These are phyloP conservation scores for Lepidocyrtoides sp. DNA, from an alignment of 2,888 invertebrate genomes.

Conservation along the genomic window DNA sequence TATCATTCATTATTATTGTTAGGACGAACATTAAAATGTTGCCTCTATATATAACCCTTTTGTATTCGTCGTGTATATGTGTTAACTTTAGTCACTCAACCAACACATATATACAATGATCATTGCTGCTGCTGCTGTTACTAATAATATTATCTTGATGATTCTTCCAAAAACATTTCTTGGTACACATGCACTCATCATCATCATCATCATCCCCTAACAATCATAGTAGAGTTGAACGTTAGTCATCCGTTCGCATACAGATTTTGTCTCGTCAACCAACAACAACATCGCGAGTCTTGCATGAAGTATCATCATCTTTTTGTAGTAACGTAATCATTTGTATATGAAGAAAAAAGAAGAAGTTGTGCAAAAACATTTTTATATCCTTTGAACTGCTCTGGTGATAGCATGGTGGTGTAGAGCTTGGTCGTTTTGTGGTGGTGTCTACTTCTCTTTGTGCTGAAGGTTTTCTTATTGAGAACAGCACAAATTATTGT, in stretches of 20 bases:
- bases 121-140: too few species aligned
- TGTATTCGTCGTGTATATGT: background rate
- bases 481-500: background rate
- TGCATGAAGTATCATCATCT: background rate
- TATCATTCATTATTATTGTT: too few species aligned
- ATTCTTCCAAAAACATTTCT: conserved; percentile 27
- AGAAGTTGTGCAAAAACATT: conserved; percentile 13
- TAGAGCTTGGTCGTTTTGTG: background rate
- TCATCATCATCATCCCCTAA: too few species aligned
- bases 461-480: conserved; percentile 1
- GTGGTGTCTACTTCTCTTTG: conserved; percentile 1
- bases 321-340: conserved; percentile 22
- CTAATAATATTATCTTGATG: conserved; percentile 34
- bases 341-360: background rate
- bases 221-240: conserved; percentile 36
- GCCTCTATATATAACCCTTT: background rate
- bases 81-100: conserved; percentile 29
- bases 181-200: conserved; percentile 53
- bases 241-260: conserved; percentile 29
- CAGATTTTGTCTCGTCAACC: background rate
- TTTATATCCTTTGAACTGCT: background rate
- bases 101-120: too few species aligned
- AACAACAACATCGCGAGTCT: background rate
- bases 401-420: background rate
- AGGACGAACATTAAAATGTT: background rate